These are phyloP conservation scores for Bedellia somnulentella DNA, from an alignment of 2,888 invertebrate species.

Conservation along the genomic window DNA sequence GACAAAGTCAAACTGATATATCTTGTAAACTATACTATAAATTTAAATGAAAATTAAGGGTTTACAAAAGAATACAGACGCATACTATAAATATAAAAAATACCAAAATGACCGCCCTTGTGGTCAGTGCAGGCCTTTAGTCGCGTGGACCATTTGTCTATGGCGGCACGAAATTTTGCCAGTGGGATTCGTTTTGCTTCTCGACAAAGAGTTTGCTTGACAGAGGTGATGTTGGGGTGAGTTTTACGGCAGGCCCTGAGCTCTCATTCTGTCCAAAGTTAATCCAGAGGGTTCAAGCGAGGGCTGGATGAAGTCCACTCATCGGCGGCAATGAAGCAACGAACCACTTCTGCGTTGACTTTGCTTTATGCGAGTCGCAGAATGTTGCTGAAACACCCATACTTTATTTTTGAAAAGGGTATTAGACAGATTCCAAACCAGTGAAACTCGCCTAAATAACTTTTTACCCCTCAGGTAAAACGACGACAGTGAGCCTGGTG, in stretches of 20 bases:
- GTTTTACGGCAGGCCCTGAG: constrained; percentile 6
- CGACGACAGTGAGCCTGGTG: constrained; percentile 85
- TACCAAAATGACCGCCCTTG: too few relatives aligned
- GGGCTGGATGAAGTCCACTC: neutral
- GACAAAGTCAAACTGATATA: too few relatives aligned
- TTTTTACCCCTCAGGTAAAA: constrained; percentile 65
- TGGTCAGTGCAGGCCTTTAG: neutral
- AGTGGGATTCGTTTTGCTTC: constrained; percentile 4
- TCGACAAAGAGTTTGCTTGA: constrained; percentile 1
- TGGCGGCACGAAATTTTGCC: constrained; percentile 6
- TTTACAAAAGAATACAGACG: too few relatives aligned
- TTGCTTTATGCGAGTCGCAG: too few relatives aligned
- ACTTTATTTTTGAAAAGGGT: too few relatives aligned
- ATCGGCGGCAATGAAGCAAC: neutral
- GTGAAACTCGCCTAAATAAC: too few relatives aligned
- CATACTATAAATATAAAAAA: too few relatives aligned
- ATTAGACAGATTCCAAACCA: too few relatives aligned
- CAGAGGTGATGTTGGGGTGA: constrained; percentile 4
- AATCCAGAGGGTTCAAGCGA: too few relatives aligned
- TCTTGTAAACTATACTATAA: too few relatives aligned
- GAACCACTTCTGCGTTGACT: too few relatives aligned
- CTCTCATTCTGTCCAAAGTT: constrained; percentile 3
- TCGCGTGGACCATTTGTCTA: constrained; percentile 2
- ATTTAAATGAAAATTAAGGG: too few relatives aligned
- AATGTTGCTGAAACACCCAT: neutral